Evolutionary conservation across 1,140 invertebrate genomes (phyloP).

Genomic region (Ostrea edulis): DNA sequence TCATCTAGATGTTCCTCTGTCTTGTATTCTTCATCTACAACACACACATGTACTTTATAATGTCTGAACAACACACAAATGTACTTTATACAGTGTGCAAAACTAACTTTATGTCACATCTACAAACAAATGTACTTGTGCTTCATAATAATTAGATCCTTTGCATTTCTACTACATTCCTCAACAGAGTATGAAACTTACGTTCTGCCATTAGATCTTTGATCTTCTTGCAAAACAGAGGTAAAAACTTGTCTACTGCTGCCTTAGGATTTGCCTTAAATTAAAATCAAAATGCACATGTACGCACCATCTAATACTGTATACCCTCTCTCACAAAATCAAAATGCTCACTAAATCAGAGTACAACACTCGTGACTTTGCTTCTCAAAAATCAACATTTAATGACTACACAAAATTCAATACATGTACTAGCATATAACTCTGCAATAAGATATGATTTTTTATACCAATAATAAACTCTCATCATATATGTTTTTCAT

Average conservation of each 20-base stretch:
- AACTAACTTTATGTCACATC: too few species aligned
- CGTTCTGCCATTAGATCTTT: conserved; percentile 64
- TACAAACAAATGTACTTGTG: too few species aligned
- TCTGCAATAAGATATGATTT: background rate
- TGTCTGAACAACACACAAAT: too few species aligned
- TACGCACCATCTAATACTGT: background rate
- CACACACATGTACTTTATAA: background rate
- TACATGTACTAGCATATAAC: background rate
- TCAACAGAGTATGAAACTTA: conserved; percentile 59
- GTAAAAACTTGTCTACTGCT: conserved; percentile 87
- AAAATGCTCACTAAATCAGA: too few species aligned
- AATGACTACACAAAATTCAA: background rate
- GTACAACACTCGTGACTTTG: too few species aligned
- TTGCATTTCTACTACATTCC: too few species aligned
- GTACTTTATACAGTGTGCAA: too few species aligned
- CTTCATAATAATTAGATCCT: too few species aligned
- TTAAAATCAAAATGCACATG: conserved; percentile 22
- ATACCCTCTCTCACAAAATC: too few species aligned
- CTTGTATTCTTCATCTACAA: conserved; percentile 81
- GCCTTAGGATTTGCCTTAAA: conserved; percentile 82
- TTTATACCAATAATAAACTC: too few species aligned
- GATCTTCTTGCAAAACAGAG: conserved; percentile 84
- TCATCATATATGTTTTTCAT: too few species aligned
- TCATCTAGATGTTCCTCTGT: conserved; percentile 89
- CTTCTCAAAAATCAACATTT: background rate